Base-by-base conservation (phyloP, 2,797 vertebrate species). In the Octomys mimax region DNA sequence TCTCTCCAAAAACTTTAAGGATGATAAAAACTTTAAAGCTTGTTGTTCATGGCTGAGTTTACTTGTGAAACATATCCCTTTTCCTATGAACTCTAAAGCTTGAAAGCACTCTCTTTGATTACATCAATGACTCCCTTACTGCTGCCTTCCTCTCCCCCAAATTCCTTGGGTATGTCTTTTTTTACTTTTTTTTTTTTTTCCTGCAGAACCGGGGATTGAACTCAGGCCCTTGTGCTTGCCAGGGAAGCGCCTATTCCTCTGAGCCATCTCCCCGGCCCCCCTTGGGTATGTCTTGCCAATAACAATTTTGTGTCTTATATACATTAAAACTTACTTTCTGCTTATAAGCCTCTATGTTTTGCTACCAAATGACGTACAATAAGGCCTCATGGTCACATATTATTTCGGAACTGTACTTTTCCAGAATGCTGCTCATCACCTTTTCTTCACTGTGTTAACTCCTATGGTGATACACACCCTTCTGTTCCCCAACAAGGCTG, bases 1-100 rank as follows among this genome's bases (percentile, higher is more conserved):
- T 64, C 59, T 68, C n/a, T 24, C 92, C 12, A 66, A 75, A 92
- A 92, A 68, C 64, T 64, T 87, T 57, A 75, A 89, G 61, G 16
- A 97, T 42, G 73, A 84, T 13, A 87, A 89, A 92, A 87, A 92
- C 42, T 64, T 77, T 57, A 77, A 82, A 57, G 42, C 62, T 28
- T 78, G 62, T 31, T 85, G 31, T 62, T 89, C 33, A 33, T 31
- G 9, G 46, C 14, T 78, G 11, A 18, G 82, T 89, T 78, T 79
- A 77, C 88, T 14, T 75, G 5, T 85, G 52, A 93, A 88, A 93
- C 87, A 64, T 26, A 91, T n/a, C 36, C 36, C 31, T 81, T 57
- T 54, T 42, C 66, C 73, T 87, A 54, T 82, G 68, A 94, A 82
- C 85, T 73, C n/a, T 87, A 89, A 90, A 42, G 81, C 70, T 31